Percentiles rank a stretch among this genome's conserved stretches.
These are phyloP conservation scores for Cydia splendana DNA, from an alignment of 1,140 invertebrate genomes.

Conservation along the genomic window DNA sequence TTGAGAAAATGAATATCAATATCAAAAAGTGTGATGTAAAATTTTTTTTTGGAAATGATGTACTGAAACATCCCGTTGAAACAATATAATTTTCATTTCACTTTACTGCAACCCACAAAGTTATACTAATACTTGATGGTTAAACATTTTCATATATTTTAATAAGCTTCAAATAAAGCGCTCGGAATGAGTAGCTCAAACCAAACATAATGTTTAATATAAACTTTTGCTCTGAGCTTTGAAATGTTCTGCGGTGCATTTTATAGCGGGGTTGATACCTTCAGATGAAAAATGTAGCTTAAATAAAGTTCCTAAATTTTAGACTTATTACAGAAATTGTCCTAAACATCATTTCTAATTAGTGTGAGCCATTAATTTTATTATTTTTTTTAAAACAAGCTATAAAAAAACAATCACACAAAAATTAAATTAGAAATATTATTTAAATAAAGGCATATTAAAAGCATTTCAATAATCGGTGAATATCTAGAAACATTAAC, in stretches of 20 bases:
- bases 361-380: background rate
- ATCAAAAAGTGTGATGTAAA: no score
- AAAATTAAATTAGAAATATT: no score
- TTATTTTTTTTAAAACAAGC: background rate
- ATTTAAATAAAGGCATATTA: no score
- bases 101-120: background rate
- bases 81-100: background rate
- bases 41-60: no score
- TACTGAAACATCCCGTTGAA: no score
- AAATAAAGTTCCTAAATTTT: background rate
- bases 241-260: slow-evolving; percentile 26
- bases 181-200: slow-evolving; percentile 19
- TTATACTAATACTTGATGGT: slow-evolving; percentile 8
- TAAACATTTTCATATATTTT: slow-evolving; percentile 31
- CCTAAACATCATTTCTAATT: background rate
- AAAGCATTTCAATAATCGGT: no score
- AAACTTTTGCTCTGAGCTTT: slow-evolving; percentile 23
- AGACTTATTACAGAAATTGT: background rate
- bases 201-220: slow-evolving; percentile 32
- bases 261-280: slow-evolving; percentile 8
- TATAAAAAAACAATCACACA: background rate
- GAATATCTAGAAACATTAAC: no score
- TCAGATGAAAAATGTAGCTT: slow-evolving; percentile 3
- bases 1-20: no score
- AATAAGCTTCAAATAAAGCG: slow-evolving; percentile 32